These are phyloP conservation scores for Caenorhabditis inopinata DNA, from an alignment of 1,140 invertebrate species.

Conservation along the genomic window DNA sequence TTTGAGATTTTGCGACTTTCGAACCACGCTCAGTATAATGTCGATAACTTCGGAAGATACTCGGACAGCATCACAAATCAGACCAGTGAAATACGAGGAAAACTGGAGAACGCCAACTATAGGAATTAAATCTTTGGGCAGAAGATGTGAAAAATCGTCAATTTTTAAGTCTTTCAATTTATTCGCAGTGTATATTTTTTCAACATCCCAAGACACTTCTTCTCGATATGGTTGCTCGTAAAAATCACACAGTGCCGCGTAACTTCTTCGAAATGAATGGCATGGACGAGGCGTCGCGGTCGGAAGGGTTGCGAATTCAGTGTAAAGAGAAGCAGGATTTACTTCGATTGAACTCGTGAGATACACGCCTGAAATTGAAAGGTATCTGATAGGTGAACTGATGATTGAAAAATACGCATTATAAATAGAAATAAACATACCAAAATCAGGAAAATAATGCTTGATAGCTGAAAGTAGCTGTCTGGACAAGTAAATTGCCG, in stretches of 20 bases:
- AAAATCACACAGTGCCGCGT: constrained; percentile 64
- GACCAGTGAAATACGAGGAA: constrained; percentile 60
- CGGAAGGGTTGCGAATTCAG: constrained; percentile 55
- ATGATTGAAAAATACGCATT: neutral
- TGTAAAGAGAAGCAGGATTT: constrained; percentile 47
- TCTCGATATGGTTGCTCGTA: constrained; percentile 63
- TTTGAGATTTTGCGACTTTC: constrained; percentile 57
- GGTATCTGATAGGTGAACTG: neutral
- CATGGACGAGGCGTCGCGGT: constrained; percentile 53
- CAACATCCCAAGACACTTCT: constrained; percentile 64
- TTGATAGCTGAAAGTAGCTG: constrained; percentile 59
- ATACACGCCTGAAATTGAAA: neutral
- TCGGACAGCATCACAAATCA: constrained; percentile 55
- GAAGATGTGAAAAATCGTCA: constrained; percentile 64
- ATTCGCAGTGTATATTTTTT: constrained; percentile 65
- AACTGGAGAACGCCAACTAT: constrained; percentile 63
- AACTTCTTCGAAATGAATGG: constrained; percentile 62
- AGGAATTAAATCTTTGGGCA: constrained; percentile 60
- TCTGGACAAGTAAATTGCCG: constrained; percentile 50
- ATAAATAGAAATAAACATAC: constrained; percentile 32
- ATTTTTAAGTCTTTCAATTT: constrained; percentile 56
- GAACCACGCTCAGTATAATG: constrained; percentile 56
- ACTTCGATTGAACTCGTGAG: constrained; percentile 49
- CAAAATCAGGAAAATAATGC: constrained; percentile 64
- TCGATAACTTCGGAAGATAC: constrained; percentile 61